Evolutionary conservation across 92 coral and sea anemone species (phyloP), one percentile per base, ranked within the genome.

Genomic region (Siderastrea radians): DNA sequence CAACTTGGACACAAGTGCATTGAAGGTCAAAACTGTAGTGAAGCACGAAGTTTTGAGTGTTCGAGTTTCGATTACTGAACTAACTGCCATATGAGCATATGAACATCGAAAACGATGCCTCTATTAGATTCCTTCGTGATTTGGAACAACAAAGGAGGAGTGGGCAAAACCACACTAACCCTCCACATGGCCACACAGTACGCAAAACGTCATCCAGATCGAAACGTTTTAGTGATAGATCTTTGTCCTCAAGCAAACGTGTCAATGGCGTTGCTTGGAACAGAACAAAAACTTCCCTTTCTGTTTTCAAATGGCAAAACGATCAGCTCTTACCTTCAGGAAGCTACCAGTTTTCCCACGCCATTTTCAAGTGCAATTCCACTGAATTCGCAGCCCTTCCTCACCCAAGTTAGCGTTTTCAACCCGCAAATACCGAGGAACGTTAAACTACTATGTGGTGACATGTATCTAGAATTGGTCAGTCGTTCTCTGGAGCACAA

Each of bases 91-190:
- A 26, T 26, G 38, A 26, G 38, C 38, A 26, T 26, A 26, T 26
- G 38, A 26, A 26, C 38, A 26, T 26, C 38, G 38, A 26, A 26
- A 26, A 78, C 19, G 50, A 81, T 81, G 86, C 77, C 77, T 1
- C 77, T 81, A 6, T 52, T 68, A 54, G 86, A 81, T 46, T 81
- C 86, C 8, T 81, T 68, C 17, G 86, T 81, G 11, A 68, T 84
- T 57, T 83, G 77, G 78, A 83, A 83, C 72, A 83, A 83, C 47
- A 83, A 83, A 19, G 87, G 88, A 1, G 88, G 88, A 72, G 88
- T 84, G 48, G 88, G 88, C 45, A 84, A 84, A 49, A 73, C 74
- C 50, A 84, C 88, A 47, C 81, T 84, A 4, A 64, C 80, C 4
- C 74, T 72, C 10, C 88, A 84, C 47, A 61, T 84, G 19, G 88